Base-by-base conservation (phyloP, 2,113 vertebrate genomes). In the Noctilio leporinus region DNA sequence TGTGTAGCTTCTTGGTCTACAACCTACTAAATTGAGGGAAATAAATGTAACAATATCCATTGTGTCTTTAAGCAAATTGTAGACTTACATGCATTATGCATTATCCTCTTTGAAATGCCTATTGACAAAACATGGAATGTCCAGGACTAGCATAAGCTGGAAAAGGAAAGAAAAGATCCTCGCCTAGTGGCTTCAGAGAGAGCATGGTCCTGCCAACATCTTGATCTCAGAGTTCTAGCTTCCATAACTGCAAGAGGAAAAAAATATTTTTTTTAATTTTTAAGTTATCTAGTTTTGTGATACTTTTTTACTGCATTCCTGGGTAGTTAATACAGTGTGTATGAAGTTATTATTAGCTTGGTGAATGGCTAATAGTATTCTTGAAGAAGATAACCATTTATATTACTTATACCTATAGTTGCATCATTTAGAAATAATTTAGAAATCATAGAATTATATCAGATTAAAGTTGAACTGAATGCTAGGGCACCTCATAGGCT, bases 141-240 rank as follows among this genome's bases (percentile, higher is more conserved):
- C 35, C 17, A 24, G 1, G 1, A 7, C 12, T 77, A 51, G 9
- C n/a, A 38, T 30, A 95, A 57, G 6, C 47, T 69, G 57, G 4
- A 24, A 49, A 24, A 57, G 8, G 10, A 53, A 16, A 65, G 12
- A 24, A 51, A 72, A 28, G 1, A 59, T 17, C 7, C 9, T 69
- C 24, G 2, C 0, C 11, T 17, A 62, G 14, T 87, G 9, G 1
- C n/a, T 87, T 65, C 53, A 70, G 51, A 93, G 26, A 14, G 14
- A 57, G 0, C 19, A 43, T 1, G 4, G 3, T 7, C 5, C 28
- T 49, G 2, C 1, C 35, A 35, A 10, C 2, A 38, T 15, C 28
- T 62, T 17, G 7, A 86, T 38, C n/a, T 73, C 11, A 30, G 38
- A 35, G 20, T 35, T 43, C 3, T 30, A 57, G 9, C 7, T 2